Evolutionary conservation across 1,140 invertebrate genomes (phyloP).

Genomic region (Triops longicaudatus): DNA sequence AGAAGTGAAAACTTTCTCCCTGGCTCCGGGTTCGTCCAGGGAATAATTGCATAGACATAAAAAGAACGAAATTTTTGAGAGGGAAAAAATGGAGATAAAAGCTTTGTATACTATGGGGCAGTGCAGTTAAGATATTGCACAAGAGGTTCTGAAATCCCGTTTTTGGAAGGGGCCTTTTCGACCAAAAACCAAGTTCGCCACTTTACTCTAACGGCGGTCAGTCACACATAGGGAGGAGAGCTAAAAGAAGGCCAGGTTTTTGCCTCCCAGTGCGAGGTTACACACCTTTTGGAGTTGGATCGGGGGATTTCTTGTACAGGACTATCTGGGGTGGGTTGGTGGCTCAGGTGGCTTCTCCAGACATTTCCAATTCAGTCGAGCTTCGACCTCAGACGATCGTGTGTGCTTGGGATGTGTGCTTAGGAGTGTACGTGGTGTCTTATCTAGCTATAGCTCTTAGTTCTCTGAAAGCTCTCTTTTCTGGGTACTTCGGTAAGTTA

Average conservation of each 20-base stretch:
- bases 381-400: slow-evolving; percentile 13
- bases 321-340: not conserved
- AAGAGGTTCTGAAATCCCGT: not conserved
- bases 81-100: not conserved
- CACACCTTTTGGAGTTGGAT: not conserved
- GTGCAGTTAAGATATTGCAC: not conserved
- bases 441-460: not conserved
- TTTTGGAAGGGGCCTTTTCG: not conserved
- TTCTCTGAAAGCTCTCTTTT: not conserved
- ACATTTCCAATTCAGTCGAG: not conserved
- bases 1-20: slow-evolving; percentile 6
- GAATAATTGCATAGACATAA: slow-evolving; percentile 1
- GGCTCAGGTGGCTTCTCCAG: slow-evolving; percentile 4
- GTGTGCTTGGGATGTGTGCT: not conserved
- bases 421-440: slow-evolving; percentile 1
- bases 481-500: not conserved
- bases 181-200: too few relatives aligned
- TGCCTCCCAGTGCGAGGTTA: not conserved
- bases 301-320: not conserved
- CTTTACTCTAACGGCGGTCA: too few relatives aligned
- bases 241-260: not conserved
- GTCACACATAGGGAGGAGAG: not conserved
- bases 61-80: not conserved
- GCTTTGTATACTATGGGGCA: not conserved
- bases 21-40: not conserved